phyloP scores from a whole-genome alignment of 2,888 invertebrate genomes.

The Siphonodentalium dalli region DNA sequence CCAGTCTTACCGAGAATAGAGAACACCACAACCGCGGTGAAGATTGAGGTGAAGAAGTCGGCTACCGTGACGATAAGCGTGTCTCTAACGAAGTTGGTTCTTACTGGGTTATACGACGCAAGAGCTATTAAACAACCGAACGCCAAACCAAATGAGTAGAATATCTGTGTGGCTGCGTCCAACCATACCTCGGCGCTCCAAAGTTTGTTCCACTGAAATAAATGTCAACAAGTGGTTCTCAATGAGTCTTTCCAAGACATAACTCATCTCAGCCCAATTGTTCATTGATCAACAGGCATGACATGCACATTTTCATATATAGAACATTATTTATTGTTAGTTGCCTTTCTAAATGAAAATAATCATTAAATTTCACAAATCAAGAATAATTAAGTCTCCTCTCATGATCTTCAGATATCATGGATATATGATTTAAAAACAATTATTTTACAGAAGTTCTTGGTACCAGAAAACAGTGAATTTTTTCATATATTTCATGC shows the following conservation, averaged over 20 bases:
- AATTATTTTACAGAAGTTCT: too few species aligned
- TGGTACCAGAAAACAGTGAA: too few species aligned
- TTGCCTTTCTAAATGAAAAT: too few species aligned
- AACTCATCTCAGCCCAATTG: too few species aligned
- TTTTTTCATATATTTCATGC: too few species aligned
- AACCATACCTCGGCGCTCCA: constrained; percentile 90
- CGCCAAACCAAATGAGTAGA: constrained; percentile 93
- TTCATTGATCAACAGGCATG: too few species aligned
- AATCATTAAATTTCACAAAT: too few species aligned
- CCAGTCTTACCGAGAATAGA: constrained; percentile 78
- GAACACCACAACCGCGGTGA: constrained; percentile 95
- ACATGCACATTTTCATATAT: too few species aligned
- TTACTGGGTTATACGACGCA: constrained; percentile 92
- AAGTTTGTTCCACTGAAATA: constrained; percentile 79
- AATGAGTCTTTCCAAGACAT: background rate
- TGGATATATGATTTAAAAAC: too few species aligned
- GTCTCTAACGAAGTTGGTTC: constrained; percentile 92
- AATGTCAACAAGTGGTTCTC: constrained; percentile 16
- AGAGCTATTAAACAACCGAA: constrained; percentile 95
- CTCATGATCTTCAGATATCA: too few species aligned
- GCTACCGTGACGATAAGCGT: constrained; percentile 88
- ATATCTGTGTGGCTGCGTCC: constrained; percentile 95
- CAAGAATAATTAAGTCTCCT: too few species aligned
- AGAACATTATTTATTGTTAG: too few species aligned
- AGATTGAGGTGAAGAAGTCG: constrained; percentile 93